These are phyloP conservation scores for Philaenus spumarius DNA, from an alignment of 1,140 invertebrate species.

Conservation along the genomic window DNA sequence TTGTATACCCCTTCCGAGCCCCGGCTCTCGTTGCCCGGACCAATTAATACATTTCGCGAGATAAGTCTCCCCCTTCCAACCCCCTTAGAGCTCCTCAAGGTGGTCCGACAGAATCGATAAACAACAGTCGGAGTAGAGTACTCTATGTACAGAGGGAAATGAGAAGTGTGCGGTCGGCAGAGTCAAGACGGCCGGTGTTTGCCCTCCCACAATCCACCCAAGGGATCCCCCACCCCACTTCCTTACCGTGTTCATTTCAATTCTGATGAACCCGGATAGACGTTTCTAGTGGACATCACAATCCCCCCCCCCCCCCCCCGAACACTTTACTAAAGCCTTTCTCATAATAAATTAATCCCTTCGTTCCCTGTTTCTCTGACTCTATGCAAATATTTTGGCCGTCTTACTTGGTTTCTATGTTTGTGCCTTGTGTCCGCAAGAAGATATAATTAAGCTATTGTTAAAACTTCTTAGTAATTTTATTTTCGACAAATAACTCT, in stretches of 20 bases:
- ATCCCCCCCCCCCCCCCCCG: no score
- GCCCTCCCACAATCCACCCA: constrained; percentile 1
- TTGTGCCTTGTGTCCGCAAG: no score
- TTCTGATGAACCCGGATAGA: constrained; percentile 5
- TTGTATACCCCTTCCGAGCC: constrained; percentile 5
- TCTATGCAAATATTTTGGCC: no score
- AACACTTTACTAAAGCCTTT: no score
- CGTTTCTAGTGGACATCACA: no score
- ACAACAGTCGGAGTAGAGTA: constrained; percentile 20
- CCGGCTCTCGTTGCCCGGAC: constrained; percentile 21
- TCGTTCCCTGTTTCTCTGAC: no score
- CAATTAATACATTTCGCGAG: constrained; percentile 32
- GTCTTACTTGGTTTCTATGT: no score
- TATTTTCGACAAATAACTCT: no score
- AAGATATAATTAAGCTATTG: no score
- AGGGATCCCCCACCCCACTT: not conserved
- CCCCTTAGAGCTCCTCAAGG: constrained; percentile 21
- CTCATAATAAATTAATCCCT: no score
- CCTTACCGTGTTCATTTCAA: constrained; percentile 18
- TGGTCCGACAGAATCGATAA: constrained; percentile 31
- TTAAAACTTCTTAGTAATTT: no score
- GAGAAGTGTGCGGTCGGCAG: constrained; percentile 20
- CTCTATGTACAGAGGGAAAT: constrained; percentile 21
- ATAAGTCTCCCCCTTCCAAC: constrained; percentile 20
- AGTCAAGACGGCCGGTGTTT: constrained; percentile 17